A percentile compares a stretch with the other conserved stretches of the same genome.
Evolutionary conservation across 2,888 invertebrate genomes (phyloP).

Genomic region (Eristalis tenax): DNA sequence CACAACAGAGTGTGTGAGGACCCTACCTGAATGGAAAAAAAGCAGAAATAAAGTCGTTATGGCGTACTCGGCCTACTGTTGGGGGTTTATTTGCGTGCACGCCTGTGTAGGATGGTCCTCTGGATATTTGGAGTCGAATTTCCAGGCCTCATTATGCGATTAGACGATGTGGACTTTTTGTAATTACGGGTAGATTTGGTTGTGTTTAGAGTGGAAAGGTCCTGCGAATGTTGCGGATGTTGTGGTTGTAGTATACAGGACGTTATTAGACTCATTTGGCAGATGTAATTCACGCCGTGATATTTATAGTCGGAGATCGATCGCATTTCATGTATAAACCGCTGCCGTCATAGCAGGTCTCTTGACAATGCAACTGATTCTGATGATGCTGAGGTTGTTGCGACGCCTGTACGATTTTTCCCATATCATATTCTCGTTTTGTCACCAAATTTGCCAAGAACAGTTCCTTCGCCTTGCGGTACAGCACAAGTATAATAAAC

Average conservation of each 20-base stretch:
- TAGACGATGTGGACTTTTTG: slow-evolving; percentile 25
- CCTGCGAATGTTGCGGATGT: not conserved
- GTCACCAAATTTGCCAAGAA: too few species aligned
- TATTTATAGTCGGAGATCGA: not conserved
- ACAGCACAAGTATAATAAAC: too few species aligned
- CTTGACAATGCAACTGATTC: not conserved
- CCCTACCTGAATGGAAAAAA: slow-evolving; percentile 13
- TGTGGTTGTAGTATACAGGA: not conserved
- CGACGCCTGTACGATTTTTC: not conserved
- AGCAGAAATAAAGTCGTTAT: slow-evolving; percentile 25
- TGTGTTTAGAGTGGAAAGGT: not conserved
- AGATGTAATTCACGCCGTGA: not conserved
- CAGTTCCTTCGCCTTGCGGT: too few species aligned
- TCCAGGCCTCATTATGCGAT: slow-evolving; percentile 59
- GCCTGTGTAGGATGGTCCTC: not conserved
- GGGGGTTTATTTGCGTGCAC: not conserved
- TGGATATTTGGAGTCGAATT: slow-evolving; percentile 33
- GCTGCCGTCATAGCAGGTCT: not conserved
- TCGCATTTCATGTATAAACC: not conserved
- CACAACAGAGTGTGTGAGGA: not conserved
- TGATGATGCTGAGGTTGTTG: not conserved
- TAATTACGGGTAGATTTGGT: slow-evolving; percentile 12
- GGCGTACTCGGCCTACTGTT: not conserved
- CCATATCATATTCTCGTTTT: not conserved
- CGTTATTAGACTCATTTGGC: slow-evolving; percentile 4